Evolutionary conservation across 2,888 invertebrate genomes (phyloP).

Genomic region (Hirtodrosophila duncani): DNA sequence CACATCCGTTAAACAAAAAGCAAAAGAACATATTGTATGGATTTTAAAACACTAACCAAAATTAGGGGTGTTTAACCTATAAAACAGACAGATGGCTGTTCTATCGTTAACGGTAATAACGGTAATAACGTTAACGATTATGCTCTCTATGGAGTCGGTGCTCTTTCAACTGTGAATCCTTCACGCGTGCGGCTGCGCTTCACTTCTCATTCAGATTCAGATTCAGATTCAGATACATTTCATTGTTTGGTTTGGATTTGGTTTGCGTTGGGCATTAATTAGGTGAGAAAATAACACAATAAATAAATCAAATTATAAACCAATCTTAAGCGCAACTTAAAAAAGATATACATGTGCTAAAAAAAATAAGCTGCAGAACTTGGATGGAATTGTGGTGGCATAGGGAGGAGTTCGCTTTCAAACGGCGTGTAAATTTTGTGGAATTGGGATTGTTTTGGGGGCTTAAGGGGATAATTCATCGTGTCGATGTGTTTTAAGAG

Average conservation of each 20-base stretch:
- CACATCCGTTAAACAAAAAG: constrained; percentile 7
- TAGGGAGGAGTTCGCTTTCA: constrained; percentile 19
- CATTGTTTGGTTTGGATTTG: constrained; percentile 37
- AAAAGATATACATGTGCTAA: constrained; percentile 1
- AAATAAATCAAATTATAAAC: constrained; percentile 42
- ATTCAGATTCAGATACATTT: constrained; percentile 35
- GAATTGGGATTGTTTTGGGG: constrained; percentile 16
- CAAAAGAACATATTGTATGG: constrained; percentile 15
- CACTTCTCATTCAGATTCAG: constrained; percentile 78
- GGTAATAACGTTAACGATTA: constrained; percentile 16
- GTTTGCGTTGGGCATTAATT: constrained; percentile 70
- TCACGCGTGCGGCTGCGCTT: constrained; percentile 89
- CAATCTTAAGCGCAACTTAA: constrained; percentile 52
- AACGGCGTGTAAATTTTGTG: constrained; percentile 28
- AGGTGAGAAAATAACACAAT: constrained; percentile 51
- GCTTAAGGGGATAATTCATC: constrained; percentile 5
- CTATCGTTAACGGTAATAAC: constrained; percentile 28
- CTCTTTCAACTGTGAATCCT: constrained; percentile 82
- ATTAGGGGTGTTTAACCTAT: constrained; percentile 35
- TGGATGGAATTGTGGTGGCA: not conserved
- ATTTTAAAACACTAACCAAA: constrained; percentile 54
- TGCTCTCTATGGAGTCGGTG: constrained; percentile 78
- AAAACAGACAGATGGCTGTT: constrained; percentile 43
- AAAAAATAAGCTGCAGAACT: constrained; percentile 18
- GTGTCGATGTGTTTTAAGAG: constrained; percentile 8